Evolutionary conservation across 2,888 invertebrate genomes (phyloP).

Genomic region (Ophioninae sp.): DNA sequence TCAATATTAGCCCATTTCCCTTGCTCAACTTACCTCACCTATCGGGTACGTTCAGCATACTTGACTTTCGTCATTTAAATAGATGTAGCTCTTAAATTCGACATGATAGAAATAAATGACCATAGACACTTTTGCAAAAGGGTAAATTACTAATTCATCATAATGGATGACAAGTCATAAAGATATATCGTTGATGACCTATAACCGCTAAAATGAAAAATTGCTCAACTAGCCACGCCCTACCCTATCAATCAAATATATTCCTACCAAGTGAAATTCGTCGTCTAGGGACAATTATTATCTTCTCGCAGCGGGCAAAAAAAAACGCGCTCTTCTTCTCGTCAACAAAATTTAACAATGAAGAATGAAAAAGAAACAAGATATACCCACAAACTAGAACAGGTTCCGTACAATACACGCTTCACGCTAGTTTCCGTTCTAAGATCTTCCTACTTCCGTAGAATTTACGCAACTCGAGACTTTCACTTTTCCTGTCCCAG

Average conservation of each 20-base stretch:
- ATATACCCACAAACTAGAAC: conserved; percentile 10
- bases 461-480: conserved; percentile 62
- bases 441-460: conserved; percentile 59
- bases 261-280: not conserved
- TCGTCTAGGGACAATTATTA: not conserved
- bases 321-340: not conserved
- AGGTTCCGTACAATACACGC: conserved; percentile 20
- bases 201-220: no score
- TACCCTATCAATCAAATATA: not conserved
- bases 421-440: conserved; percentile 57
- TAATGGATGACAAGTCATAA: no score
- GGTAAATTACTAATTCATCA: no score
- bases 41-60: no score
- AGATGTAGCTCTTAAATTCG: no score
- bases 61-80: no score
- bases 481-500: conserved; percentile 57
- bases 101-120: no score
- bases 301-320: conserved; percentile 8
- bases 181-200: no score
- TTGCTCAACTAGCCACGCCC: no score
- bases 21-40: no score
- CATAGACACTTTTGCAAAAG: no score
- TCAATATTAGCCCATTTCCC: no score
- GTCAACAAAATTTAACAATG: not conserved
- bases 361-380: conserved; percentile 15